Evolutionary conservation across 2,113 vertebrate genomes (phyloP).

Genomic region (Dipodomys stephensi): DNA sequence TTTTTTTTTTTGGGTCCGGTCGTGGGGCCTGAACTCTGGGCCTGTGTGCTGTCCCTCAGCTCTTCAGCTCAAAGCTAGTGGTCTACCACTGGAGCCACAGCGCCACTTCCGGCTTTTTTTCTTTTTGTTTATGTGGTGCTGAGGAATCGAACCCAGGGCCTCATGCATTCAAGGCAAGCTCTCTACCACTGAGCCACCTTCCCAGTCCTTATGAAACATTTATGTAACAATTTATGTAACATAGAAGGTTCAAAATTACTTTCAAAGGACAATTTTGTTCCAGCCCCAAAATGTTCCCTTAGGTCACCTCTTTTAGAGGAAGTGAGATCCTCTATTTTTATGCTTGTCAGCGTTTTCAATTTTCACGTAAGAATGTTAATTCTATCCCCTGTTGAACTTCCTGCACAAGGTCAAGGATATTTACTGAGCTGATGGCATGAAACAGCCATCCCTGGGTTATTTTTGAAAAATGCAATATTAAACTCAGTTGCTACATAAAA

Average conservation of each 20-base stretch:
- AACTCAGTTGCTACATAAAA: background rate
- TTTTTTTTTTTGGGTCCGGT: no score
- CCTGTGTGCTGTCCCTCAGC: no score
- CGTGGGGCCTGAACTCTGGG: no score
- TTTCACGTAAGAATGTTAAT: constrained; percentile 22
- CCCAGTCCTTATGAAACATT: no score
- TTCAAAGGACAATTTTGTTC: constrained; percentile 42
- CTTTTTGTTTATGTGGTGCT: no score
- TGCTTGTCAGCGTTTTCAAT: background rate
- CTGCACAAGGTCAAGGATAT: background rate
- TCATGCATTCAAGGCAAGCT: no score
- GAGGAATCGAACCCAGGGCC: no score
- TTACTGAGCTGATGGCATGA: background rate
- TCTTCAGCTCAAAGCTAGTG: no score
- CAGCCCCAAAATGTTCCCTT: background rate
- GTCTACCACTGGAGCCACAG: no score
- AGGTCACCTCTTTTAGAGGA: background rate
- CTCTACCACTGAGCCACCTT: no score
- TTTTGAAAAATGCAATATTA: background rate
- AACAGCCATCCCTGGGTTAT: background rate
- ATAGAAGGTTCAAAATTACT: constrained; percentile 35
- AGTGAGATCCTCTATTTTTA: background rate
- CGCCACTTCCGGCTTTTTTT: no score
- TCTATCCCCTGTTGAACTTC: background rate
- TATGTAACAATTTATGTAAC: background rate